Conservation (phyloP, 2,797 vertebrate genomes). For the Molothrus aeneus region DNA sequence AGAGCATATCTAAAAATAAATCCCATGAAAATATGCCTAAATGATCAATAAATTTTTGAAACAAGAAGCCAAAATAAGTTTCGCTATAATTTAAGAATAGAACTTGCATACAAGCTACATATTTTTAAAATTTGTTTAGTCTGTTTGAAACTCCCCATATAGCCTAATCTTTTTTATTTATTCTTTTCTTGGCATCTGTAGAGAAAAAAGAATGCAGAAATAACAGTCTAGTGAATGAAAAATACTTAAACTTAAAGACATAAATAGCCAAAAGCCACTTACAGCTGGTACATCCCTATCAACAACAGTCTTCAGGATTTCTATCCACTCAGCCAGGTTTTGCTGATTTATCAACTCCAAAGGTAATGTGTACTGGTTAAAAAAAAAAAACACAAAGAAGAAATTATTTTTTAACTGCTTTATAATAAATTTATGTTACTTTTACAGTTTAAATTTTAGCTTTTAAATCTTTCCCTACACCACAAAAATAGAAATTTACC, state of each 20-base stretch:
- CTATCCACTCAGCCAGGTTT: constrained; percentile 97
- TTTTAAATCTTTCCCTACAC: not conserved
- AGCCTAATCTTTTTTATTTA: not conserved
- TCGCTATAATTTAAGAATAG: not conserved
- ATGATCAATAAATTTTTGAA: not conserved
- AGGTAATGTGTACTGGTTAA: constrained; percentile 92
- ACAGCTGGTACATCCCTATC: constrained; percentile 96
- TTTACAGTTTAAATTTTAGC: not conserved
- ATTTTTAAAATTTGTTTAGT: not conserved
- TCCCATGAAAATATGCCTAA: not conserved
- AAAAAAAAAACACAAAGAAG: not conserved
- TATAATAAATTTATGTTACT: not conserved
- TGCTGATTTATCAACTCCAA: constrained; percentile 98
- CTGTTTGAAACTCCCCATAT: not conserved
- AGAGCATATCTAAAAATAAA: not conserved
- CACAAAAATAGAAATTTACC: not conserved
- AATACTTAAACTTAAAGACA: not conserved
- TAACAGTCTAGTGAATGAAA: not conserved
- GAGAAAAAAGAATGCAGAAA: not conserved
- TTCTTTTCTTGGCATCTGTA: not conserved
- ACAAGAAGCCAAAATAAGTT: not conserved
- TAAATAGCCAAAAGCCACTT: constrained; percentile 68
- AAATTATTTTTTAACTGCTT: not conserved
- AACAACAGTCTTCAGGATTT: constrained; percentile 96
- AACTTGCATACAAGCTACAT: not conserved